A percentile compares a stretch with the other conserved stretches of the same genome.
These are phyloP conservation scores for Silurus meridionalis DNA, from an alignment of 2,113 vertebrate genomes.

Conservation along the genomic window DNA sequence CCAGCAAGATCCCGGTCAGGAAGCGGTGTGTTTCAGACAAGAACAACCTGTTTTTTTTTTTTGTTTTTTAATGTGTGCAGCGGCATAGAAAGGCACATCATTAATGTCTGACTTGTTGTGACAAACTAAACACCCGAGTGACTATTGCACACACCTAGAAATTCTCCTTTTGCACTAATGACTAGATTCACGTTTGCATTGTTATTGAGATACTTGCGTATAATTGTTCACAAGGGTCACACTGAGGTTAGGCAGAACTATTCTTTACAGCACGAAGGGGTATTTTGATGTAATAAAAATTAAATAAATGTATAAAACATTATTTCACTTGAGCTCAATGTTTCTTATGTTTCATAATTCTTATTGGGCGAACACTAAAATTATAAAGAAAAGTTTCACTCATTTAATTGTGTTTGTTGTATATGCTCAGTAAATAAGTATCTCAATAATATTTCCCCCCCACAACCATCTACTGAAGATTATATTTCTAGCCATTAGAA, in stretches of 20 bases:
- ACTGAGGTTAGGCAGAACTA: not conserved
- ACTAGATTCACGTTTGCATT: not conserved
- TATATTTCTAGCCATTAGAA: not conserved
- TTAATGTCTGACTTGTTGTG: constrained; percentile 69
- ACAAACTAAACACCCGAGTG: constrained; percentile 50
- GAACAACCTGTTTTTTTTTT: constrained; percentile 72
- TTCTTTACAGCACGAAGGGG: not conserved
- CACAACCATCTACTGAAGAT: not conserved
- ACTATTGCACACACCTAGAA: not conserved
- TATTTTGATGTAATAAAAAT: too few species aligned
- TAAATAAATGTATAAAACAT: too few species aligned
- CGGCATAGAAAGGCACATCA: constrained; percentile 63
- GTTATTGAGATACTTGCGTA: not conserved
- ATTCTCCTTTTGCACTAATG: not conserved
- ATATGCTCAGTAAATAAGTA: not conserved
- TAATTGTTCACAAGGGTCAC: not conserved
- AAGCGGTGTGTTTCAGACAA: constrained; percentile 58
- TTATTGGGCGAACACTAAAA: too few species aligned
- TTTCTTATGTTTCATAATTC: too few species aligned
- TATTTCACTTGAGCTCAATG: too few species aligned
- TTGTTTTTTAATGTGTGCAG: constrained; percentile 50
- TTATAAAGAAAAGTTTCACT: too few species aligned
- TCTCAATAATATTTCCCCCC: too few species aligned
- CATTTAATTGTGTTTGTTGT: not conserved
- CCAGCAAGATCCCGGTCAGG: not conserved